Conservation (phyloP, 2,797 vertebrate genomes). For the Pangasius larnaudii region DNA sequence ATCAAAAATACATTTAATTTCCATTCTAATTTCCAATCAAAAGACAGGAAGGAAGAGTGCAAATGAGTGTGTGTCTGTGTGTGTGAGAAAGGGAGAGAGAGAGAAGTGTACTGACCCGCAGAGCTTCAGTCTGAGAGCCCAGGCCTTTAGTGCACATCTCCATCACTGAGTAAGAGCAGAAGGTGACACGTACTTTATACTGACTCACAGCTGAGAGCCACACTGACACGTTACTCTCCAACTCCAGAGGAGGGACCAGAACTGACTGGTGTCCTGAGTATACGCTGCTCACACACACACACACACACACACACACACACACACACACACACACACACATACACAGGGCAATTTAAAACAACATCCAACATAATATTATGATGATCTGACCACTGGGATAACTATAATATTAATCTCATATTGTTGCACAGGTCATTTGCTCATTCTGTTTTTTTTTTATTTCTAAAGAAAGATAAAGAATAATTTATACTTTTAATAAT, state of each 20-base stretch:
- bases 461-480: neutral
- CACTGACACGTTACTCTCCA: constrained; percentile 91
- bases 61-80: no score
- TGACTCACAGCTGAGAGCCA: constrained; percentile 95
- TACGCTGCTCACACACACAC: constrained; percentile 75
- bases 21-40: neutral
- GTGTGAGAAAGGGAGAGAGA: neutral
- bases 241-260: constrained; percentile 91
- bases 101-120: constrained; percentile 79
- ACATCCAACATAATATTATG: neutral
- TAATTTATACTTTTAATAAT: no score
- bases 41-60: neutral
- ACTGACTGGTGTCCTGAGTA: constrained; percentile 97
- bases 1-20: no score
- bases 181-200: constrained; percentile 93
- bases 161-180: constrained; percentile 98
- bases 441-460: neutral
- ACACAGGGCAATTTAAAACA: neutral
- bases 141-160: constrained; percentile 97
- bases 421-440: neutral
- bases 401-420: neutral
- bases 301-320: constrained; percentile 46
- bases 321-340: constrained; percentile 48
- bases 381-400: neutral
- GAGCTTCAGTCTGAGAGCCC: constrained; percentile 85